These are phyloP conservation scores for Pachycephus smyrnensis DNA, from an alignment of 2,888 invertebrate genomes.

Conservation along the genomic window DNA sequence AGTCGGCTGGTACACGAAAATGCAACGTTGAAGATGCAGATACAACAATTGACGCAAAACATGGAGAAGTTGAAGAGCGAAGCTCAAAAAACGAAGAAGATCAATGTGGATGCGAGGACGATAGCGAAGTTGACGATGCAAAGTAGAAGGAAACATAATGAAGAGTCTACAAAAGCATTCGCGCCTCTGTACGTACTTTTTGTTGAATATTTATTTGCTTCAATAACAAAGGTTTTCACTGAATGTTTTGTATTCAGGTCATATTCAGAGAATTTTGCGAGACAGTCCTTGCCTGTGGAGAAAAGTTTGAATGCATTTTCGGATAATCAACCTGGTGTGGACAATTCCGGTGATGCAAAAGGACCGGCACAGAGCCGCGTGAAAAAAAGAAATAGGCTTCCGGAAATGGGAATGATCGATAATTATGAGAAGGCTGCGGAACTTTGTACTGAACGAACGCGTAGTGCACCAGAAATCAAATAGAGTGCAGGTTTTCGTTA, in stretches of 20 bases:
- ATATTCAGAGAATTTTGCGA: slow-evolving; percentile 13
- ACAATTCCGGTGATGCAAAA: slow-evolving; percentile 31
- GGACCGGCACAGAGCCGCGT: slow-evolving; percentile 27
- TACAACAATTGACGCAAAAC: slow-evolving; percentile 45
- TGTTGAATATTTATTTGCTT: background rate
- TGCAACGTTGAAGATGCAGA: slow-evolving; percentile 43
- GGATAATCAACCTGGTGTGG: slow-evolving; percentile 16
- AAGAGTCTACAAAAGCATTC: slow-evolving; percentile 18
- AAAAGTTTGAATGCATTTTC: slow-evolving; percentile 18
- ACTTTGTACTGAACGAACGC: slow-evolving; percentile 20
- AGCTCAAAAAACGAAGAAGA: slow-evolving; percentile 40
- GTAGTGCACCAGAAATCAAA: slow-evolving; percentile 42
- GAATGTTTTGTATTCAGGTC: slow-evolving; percentile 10
- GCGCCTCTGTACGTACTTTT: slow-evolving; percentile 23
- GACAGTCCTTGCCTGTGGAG: slow-evolving; percentile 13
- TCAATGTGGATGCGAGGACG: slow-evolving; percentile 46
- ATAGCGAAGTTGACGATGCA: slow-evolving; percentile 43
- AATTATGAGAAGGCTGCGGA: slow-evolving; percentile 8
- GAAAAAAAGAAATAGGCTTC: slow-evolving; percentile 24
- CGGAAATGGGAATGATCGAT: background rate
- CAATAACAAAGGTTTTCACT: background rate
- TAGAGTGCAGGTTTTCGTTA: slow-evolving; percentile 30
- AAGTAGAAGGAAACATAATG: slow-evolving; percentile 27
- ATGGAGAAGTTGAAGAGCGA: slow-evolving; percentile 45
- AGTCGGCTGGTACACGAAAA: slow-evolving; percentile 51